Evolutionary conservation across 1,140 invertebrate genomes (phyloP), one percentile per base, ranked within the genome.

Genomic region (Drosophila nigrodunni): DNA sequence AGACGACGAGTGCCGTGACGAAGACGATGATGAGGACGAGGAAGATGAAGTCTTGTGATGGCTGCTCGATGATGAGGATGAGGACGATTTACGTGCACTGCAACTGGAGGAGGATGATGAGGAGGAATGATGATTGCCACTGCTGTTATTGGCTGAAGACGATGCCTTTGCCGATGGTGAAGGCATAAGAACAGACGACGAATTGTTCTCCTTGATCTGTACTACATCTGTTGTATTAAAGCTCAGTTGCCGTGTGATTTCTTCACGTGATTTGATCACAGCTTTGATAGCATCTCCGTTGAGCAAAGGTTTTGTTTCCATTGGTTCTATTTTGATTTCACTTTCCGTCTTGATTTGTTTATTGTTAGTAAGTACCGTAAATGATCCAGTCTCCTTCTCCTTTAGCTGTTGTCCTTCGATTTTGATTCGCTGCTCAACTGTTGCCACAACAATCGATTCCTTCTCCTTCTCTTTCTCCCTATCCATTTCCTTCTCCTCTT

Each of bases 241-340:
- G 62, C 78, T 78, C 7, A 92, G 60, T 52, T 91, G 88, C 34
- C 91, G 72, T 30, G 91, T 77, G 8, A 92, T 82, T 59, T 92
- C 90, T 0, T 92, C 85, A 4, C 90, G 90, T 13, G 81, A 88
- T 47, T 91, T 92, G 2, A 58, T 21, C 9, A 55, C 55, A 13
- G 59, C 15, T 70, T 75, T 78, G 35, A 44, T 57, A 3, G 60
- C 70, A 52, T 83, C 79, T 11, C 75, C 77, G 54, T 86, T 78
- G 21, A 82, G 43, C 58, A 77, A 44, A 25, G 78, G 67, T 30
- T 87, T 78, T 21, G 54, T 34, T 57, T 47, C 60, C 7, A n/a
- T 65, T 13, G 67, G 15, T 58, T 88, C 85, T 35, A 71, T 85
- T 81, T 88, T 88, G 71, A 89, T 85, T 55, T 89, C 78, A 18